phyloP scores from a whole-genome alignment of 2,113 vertebrate genomes.

The Channa maculata region DNA sequence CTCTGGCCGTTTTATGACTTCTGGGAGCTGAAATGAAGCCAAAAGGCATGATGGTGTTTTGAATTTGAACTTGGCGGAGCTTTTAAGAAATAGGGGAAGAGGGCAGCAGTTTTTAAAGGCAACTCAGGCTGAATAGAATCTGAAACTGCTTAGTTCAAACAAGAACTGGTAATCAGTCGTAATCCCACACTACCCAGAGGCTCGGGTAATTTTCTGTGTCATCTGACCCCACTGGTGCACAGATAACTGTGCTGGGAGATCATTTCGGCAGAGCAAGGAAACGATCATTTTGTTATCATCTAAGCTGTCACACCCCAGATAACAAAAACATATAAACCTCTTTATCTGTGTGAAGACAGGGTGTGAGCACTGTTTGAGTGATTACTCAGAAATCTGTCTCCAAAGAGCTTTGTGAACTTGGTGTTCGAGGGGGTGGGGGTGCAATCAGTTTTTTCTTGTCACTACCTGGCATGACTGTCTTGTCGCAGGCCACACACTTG shows the following conservation, averaged over 20 bases:
- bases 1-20: constrained; percentile 48
- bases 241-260: constrained; percentile 36
- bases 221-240: constrained; percentile 47
- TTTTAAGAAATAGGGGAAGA: constrained; percentile 11
- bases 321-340: constrained; percentile 37
- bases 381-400: neutral
- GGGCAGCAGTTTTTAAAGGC: constrained; percentile 37
- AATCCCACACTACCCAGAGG: constrained; percentile 45
- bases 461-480: constrained; percentile 94
- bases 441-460: neutral
- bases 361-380: constrained; percentile 18
- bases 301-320: constrained; percentile 44
- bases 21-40: constrained; percentile 32
- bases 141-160: constrained; percentile 24
- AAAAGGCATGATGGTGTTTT: constrained; percentile 22
- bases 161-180: constrained; percentile 37
- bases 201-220: constrained; percentile 66
- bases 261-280: constrained; percentile 47
- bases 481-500: constrained; percentile 91
- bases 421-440: neutral
- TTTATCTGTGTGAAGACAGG: constrained; percentile 5
- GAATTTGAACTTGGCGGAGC: constrained; percentile 49
- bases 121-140: constrained; percentile 40
- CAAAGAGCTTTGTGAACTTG: neutral
- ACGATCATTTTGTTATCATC: constrained; percentile 63